A percentile compares a stretch with the other conserved stretches of the same genome.
These are phyloP conservation scores for Diplogasteroides magnus DNA, from an alignment of 1,140 invertebrate genomes.

Conservation along the genomic window DNA sequence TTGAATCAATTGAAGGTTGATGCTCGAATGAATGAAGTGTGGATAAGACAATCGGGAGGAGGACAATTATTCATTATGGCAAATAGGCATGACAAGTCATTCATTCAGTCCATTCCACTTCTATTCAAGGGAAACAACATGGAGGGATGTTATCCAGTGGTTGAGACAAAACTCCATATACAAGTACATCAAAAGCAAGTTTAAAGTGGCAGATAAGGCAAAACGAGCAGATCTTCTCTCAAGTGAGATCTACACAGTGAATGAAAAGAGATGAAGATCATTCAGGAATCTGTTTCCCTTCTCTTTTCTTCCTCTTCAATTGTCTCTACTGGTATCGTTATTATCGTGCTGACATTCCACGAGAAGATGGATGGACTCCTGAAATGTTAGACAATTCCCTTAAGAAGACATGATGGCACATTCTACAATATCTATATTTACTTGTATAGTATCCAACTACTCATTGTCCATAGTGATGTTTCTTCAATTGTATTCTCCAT, in stretches of 20 bases:
- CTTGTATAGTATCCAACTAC: too few species aligned
- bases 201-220: conserved; percentile 45
- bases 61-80: background rate
- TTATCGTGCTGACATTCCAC: conserved; percentile 1
- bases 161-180: conserved; percentile 24
- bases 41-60: background rate
- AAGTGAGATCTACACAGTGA: conserved; percentile 33
- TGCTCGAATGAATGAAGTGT: background rate
- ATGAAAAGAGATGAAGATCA: too few species aligned
- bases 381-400: too few species aligned
- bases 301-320: conserved; percentile 39
- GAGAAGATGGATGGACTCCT: too few species aligned
- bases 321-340: conserved; percentile 40
- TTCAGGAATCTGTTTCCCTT: conserved; percentile 42
- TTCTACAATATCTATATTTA: too few species aligned
- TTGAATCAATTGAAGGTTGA: background rate
- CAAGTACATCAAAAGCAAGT: conserved; percentile 29
- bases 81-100: too few species aligned
- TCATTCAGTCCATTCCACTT: too few species aligned
- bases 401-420: too few species aligned
- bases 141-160: background rate
- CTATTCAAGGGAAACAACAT: background rate
- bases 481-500: too few species aligned
- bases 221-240: conserved; percentile 48
- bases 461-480: too few species aligned